Conservation (phyloP, 1,140 invertebrate genomes). For the Aphidius gifuensis region DNA sequence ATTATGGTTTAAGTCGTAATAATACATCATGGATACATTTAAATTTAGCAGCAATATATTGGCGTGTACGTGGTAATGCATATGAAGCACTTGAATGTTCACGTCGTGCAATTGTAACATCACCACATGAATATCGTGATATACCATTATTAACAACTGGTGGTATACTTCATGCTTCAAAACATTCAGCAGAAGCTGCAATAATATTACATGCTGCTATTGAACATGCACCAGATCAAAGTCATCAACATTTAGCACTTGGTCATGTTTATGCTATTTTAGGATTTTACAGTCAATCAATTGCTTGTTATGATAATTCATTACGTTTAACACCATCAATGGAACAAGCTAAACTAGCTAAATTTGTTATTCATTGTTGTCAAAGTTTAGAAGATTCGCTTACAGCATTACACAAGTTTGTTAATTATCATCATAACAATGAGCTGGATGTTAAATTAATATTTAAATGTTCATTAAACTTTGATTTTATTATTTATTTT, state of each 20-base stretch:
- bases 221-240: slow-evolving; percentile 70
- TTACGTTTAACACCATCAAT: slow-evolving; percentile 63
- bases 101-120: slow-evolving; percentile 72
- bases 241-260: slow-evolving; percentile 74
- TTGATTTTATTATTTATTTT: slow-evolving; percentile 19
- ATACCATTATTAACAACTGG: slow-evolving; percentile 77
- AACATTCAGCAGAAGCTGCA: slow-evolving; percentile 73
- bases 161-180: slow-evolving; percentile 75
- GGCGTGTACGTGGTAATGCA: slow-evolving; percentile 77
- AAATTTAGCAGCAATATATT: slow-evolving; percentile 81
- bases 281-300: slow-evolving; percentile 63
- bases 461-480: not conserved
- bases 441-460: not conserved
- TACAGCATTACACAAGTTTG: slow-evolving; percentile 65
- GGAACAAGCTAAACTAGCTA: slow-evolving; percentile 58
- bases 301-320: slow-evolving; percentile 68
- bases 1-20: slow-evolving; percentile 66
- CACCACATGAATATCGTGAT: slow-evolving; percentile 73
- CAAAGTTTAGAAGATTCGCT: slow-evolving; percentile 66
- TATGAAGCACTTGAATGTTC: slow-evolving; percentile 79
- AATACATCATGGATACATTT: slow-evolving; percentile 80
- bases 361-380: slow-evolving; percentile 69
- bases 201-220: slow-evolving; percentile 76
- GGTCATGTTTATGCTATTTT: slow-evolving; percentile 73
- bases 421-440: not conserved